These are phyloP conservation scores for Capromys pilorides DNA, from an alignment of 2,797 vertebrate species.

Conservation along the genomic window DNA sequence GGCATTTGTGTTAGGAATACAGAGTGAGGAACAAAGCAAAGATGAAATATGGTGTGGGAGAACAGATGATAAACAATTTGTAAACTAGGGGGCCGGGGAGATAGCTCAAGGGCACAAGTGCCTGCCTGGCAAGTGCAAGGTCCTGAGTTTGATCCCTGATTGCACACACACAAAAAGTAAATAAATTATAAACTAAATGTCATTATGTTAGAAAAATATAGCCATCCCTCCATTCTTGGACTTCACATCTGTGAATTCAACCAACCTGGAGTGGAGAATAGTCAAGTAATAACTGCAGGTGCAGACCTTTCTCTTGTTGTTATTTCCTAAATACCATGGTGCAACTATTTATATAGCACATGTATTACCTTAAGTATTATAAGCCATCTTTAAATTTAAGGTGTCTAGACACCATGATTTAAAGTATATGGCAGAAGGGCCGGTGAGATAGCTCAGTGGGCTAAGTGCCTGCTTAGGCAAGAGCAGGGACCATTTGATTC, in stretches of 20 bases:
- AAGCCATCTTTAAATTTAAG: not conserved
- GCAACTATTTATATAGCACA: not conserved
- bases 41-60: not conserved
- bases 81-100: too few relatives aligned
- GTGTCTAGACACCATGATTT: not conserved
- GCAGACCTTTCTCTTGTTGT: not conserved
- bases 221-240: not conserved
- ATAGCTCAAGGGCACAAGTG: too few relatives aligned
- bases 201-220: not conserved
- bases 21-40: not conserved
- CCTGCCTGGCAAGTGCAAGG: too few relatives aligned
- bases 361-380: not conserved
- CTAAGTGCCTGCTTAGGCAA: too few relatives aligned
- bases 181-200: too few relatives aligned
- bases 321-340: not conserved
- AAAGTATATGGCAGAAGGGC: not conserved
- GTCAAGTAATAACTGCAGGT: not conserved
- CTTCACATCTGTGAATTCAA: not conserved
- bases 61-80: not conserved
- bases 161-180: too few relatives aligned
- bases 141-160: too few relatives aligned
- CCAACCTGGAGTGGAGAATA: not conserved
- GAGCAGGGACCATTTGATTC: too few relatives aligned
- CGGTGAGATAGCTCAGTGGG: too few relatives aligned
- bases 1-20: not conserved